A percentile compares a stretch with the other conserved stretches of the same genome.
Evolutionary conservation across 2,113 vertebrate species (phyloP).

Genomic region (Campylomormyrus tamandua): DNA sequence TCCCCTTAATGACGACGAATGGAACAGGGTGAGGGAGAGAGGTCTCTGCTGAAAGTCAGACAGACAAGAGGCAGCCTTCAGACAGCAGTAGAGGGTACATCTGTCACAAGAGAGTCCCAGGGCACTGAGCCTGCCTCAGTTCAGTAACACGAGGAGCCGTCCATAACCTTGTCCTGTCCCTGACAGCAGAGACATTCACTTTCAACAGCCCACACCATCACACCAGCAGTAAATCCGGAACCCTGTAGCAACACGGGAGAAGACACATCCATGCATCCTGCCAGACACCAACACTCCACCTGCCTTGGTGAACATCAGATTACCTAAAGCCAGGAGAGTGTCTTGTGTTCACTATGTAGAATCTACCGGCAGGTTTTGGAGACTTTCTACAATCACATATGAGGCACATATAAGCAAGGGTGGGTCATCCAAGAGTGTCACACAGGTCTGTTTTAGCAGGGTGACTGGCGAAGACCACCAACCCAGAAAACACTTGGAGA

Average conservation of each 20-base stretch:
- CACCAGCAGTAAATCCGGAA: not conserved
- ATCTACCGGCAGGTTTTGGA: not conserved
- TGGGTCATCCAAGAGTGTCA: not conserved
- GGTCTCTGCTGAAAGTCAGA: not conserved
- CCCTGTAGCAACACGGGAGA: not conserved
- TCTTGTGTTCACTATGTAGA: not conserved
- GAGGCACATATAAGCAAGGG: not conserved
- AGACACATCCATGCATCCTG: not conserved
- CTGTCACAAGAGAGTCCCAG: not conserved
- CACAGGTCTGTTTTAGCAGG: not conserved
- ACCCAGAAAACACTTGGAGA: not conserved
- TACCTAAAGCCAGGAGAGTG: not conserved
- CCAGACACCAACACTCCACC: not conserved
- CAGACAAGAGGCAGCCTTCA: not conserved
- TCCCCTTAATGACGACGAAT: not conserved
- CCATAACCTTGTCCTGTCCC: not conserved
- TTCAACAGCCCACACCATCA: too few species aligned
- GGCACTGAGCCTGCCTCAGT: not conserved
- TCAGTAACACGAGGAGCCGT: not conserved
- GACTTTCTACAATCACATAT: not conserved
- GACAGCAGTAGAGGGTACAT: not conserved
- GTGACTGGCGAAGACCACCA: not conserved
- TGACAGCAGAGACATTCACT: not conserved
- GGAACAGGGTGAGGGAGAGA: not conserved
- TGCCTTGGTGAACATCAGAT: not conserved